Conservation (phyloP, 2,888 invertebrate species). For the Zaprionus lineosus region DNA sequence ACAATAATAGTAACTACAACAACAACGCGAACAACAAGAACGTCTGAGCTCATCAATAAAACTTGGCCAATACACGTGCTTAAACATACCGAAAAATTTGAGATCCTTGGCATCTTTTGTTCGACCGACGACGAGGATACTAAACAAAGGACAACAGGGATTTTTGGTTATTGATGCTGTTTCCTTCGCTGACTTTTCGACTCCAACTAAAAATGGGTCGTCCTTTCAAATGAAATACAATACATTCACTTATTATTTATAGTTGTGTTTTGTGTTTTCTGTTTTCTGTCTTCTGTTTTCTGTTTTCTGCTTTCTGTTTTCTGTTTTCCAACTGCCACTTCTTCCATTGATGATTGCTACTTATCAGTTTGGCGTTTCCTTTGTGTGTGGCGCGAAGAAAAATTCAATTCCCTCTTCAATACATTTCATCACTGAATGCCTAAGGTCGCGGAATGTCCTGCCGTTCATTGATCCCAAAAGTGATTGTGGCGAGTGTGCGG, state of each 20-base stretch:
- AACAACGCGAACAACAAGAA: no score
- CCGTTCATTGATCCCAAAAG: neutral
- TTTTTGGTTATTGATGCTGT: constrained; percentile 28
- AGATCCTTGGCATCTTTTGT: constrained; percentile 38
- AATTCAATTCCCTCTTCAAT: constrained; percentile 41
- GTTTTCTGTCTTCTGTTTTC: neutral
- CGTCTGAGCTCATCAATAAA: constrained; percentile 56
- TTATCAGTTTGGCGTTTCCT: constrained; percentile 41
- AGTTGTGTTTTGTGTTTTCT: constrained; percentile 51
- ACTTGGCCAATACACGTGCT: constrained; percentile 50
- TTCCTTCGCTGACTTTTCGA: constrained; percentile 19
- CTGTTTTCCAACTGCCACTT: neutral
- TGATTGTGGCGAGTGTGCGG: no score
- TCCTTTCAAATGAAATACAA: constrained; percentile 68
- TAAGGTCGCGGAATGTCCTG: constrained; percentile 2
- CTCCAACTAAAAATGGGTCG: constrained; percentile 38
- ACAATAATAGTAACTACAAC: no score
- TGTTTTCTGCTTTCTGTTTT: neutral
- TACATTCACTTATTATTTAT: constrained; percentile 64
- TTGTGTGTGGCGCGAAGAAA: constrained; percentile 20
- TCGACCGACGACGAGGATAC: constrained; percentile 4
- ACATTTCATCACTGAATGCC: constrained; percentile 18
- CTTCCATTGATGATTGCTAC: constrained; percentile 37
- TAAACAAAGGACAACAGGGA: constrained; percentile 46
- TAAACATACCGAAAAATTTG: constrained; percentile 28